Evolutionary conservation across 1,140 invertebrate genomes (phyloP).

Genomic region (Drosophila insularis): DNA sequence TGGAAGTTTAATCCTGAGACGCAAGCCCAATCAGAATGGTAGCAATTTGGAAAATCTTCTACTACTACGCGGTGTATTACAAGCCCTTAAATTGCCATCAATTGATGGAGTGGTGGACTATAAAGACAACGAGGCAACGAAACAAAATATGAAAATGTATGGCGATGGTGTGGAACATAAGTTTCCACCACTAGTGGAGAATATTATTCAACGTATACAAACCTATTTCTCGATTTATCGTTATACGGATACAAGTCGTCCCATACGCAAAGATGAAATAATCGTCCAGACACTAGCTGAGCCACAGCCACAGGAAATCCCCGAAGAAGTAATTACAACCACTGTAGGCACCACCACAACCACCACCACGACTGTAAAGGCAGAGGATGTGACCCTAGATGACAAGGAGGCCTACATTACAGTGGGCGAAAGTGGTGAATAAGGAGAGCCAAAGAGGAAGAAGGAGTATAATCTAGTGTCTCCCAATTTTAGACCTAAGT

Average conservation of each 20-base stretch:
- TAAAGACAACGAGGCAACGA: constrained; percentile 10
- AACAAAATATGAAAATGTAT: constrained; percentile 65
- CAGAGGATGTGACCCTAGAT: constrained; percentile 21
- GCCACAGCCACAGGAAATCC: neutral
- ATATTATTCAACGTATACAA: constrained; percentile 86
- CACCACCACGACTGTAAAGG: constrained; percentile 13
- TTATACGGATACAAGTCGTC: constrained; percentile 83
- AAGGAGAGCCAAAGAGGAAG: constrained; percentile 2
- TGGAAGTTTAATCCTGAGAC: constrained; percentile 55
- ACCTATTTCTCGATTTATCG: constrained; percentile 84
- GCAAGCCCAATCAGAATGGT: constrained; percentile 30
- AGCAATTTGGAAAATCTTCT: constrained; percentile 56
- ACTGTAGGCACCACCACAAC: constrained; percentile 1
- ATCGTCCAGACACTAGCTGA: constrained; percentile 1
- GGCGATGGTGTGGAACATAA: constrained; percentile 83
- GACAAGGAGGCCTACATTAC: constrained; percentile 48
- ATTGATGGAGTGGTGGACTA: neutral
- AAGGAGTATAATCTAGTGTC: constrained; percentile 10
- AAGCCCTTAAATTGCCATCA: constrained; percentile 43
- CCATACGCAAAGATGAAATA: constrained; percentile 50
- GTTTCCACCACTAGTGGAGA: constrained; percentile 86
- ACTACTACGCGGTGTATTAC: constrained; percentile 51
- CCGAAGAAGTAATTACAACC: neutral
- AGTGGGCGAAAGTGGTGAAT: constrained; percentile 41
- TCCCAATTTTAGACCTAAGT: constrained; percentile 24